These are phyloP conservation scores for Patiria pectinifera DNA, from an alignment of 53 echinoderm and acorn worm species.

Conservation along the genomic window DNA sequence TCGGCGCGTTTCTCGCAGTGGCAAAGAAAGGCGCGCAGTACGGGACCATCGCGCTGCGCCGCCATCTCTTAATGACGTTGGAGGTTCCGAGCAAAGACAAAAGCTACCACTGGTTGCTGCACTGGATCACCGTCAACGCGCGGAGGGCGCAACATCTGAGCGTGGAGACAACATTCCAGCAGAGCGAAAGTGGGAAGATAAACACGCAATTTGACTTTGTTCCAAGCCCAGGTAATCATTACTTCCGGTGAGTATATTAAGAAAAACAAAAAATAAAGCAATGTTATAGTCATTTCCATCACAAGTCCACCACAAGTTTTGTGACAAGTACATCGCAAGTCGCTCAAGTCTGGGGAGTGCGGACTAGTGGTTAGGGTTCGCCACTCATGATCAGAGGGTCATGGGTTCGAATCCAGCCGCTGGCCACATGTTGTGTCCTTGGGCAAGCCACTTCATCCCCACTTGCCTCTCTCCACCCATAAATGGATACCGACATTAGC, in stretches of 20 bases:
- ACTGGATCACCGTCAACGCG: conserved; percentile 91
- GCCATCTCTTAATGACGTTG: conserved; percentile 91
- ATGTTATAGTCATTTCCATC: too few relatives aligned
- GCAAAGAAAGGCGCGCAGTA: conserved; percentile 89
- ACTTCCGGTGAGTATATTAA: conserved; percentile 77
- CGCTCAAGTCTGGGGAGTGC: too few relatives aligned
- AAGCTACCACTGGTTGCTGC: conserved; percentile 95
- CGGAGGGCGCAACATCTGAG: conserved; percentile 88
- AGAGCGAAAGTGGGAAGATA: conserved; percentile 93
- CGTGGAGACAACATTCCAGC: conserved; percentile 94
- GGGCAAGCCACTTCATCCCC: too few relatives aligned
- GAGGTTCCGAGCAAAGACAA: conserved; percentile 97
- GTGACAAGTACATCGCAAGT: too few relatives aligned
- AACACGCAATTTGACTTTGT: conserved; percentile 95
- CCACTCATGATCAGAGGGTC: too few relatives aligned
- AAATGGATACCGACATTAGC: too few relatives aligned
- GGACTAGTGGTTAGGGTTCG: too few relatives aligned
- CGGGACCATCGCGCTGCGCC: conserved; percentile 84
- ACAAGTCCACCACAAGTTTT: too few relatives aligned
- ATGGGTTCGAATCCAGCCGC: too few relatives aligned
- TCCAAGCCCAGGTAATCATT: conserved; percentile 96
- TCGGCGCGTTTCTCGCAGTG: conserved; percentile 82
- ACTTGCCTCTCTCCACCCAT: too few relatives aligned
- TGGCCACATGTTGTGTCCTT: too few relatives aligned
- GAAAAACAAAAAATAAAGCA: too few relatives aligned